Evolutionary conservation across 2,888 invertebrate species (phyloP).

Genomic region (Periphyllus acericola): DNA sequence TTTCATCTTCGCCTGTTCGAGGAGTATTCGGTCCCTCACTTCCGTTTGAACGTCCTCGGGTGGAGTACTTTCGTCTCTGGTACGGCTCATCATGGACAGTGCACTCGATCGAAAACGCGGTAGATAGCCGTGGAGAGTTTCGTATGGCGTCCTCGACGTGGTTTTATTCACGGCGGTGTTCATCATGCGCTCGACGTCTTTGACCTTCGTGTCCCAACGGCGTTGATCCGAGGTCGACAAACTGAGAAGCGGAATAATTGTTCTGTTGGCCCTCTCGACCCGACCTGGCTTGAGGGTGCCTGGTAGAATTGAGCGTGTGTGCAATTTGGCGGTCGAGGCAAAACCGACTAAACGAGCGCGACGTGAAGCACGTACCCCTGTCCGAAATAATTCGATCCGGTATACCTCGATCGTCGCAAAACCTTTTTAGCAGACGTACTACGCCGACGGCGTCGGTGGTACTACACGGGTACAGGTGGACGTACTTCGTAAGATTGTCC

Average conservation of each 20-base stretch:
- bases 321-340: not conserved
- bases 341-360: not conserved
- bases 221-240: not conserved
- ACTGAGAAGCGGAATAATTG: not conserved
- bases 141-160: not conserved
- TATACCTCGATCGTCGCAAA: not conserved
- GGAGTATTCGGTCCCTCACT: no score
- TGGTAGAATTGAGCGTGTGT: not conserved
- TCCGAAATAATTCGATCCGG: not conserved
- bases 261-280: not conserved
- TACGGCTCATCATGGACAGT: not conserved
- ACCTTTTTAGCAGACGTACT: not conserved
- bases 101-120: not conserved
- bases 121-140: not conserved
- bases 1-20: no score
- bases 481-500: conserved; percentile 41
- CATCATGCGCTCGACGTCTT: not conserved
- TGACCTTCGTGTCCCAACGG: not conserved
- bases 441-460: not conserved
- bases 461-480: not conserved
- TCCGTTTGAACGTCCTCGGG: not conserved
- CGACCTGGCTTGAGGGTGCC: conserved; percentile 28
- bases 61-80: not conserved
- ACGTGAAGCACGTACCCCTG: conserved; percentile 7
- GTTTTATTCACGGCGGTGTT: not conserved